Evolutionary conservation across 2,888 invertebrate species (phyloP), one percentile per base, ranked within the genome.

Genomic region (Drosophila testacea): DNA sequence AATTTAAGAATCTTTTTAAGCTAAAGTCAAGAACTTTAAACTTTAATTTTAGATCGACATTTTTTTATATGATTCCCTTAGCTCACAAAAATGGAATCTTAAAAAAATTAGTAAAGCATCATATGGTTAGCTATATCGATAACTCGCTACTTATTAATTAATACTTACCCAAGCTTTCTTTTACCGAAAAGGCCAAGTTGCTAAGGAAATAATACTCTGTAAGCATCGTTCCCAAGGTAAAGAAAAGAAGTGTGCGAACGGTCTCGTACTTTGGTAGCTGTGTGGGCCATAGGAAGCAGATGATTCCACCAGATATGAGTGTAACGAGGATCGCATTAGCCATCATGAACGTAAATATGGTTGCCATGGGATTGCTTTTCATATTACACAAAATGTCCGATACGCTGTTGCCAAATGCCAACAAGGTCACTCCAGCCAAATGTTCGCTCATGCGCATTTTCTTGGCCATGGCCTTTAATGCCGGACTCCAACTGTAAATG

Each of bases 391-490:
- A 16, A 2, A 69, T 7, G 34, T 65, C 65, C 2, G 59, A 30
- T 4, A 39, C 28, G 22, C 57, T 65, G 44, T 69, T 69, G 16
- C 69, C 69, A 41, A 69, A 48, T 6, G 69, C 69, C 59, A 69
- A 6, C 50, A 69, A 44, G 0, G 69, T 69, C 0, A 65, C 69
- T 1, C 69, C 69, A 16, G 69, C 59, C 16, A 65, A 16, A 50
- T 69, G 69, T 16, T 69, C 69, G 44, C 52, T 69, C 69, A 69
- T 50, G 13, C 38, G 54, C 28, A 69, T 22, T n/a, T 52, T 55
- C 36, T 36, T 59, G 11, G 64, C 64, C 4, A 41, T 60, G 1
- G 65, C 48, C 36, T 65, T 69, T 1, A 69, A 41, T 0, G 64
- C 64, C 0, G 69, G 69, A 22, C 64, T 65, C 9, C 39, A 66